phyloP scores from a whole-genome alignment of 2,113 vertebrate genomes.

The Piaya cayana region DNA sequence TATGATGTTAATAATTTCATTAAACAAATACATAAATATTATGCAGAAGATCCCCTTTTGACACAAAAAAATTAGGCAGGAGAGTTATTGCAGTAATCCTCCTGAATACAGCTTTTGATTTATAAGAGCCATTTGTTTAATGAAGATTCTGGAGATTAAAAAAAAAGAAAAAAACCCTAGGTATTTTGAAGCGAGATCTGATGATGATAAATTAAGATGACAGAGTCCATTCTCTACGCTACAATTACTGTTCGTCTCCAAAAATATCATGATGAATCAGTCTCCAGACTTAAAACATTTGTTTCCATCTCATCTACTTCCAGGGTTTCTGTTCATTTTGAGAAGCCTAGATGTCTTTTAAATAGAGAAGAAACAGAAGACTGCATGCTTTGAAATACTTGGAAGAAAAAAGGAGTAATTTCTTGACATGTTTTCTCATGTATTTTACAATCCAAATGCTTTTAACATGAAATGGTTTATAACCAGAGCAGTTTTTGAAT shows the following conservation, averaged over 20 bases:
- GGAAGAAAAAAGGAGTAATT: conserved; percentile 3
- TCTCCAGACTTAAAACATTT: not conserved
- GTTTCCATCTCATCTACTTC: not conserved
- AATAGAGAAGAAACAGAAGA: not conserved
- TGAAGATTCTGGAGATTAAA: not conserved
- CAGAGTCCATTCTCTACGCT: not conserved
- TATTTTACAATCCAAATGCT: not conserved
- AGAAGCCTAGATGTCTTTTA: not conserved
- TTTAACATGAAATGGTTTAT: not conserved
- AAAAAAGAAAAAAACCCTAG: not conserved
- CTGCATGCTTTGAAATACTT: not conserved
- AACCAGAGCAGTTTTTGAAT: not conserved
- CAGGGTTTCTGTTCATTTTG: not conserved
- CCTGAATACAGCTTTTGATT: not conserved
- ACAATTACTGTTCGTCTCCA: not conserved
- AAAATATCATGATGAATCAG: conserved; percentile 1
- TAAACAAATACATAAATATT: not conserved
- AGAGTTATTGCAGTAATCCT: not conserved
- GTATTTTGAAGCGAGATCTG: not conserved
- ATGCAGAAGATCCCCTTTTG: not conserved
- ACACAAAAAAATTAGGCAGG: not conserved
- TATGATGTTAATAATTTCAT: not conserved
- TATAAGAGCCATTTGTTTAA: not conserved
- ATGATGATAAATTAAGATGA: conserved; percentile 24
- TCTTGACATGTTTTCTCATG: not conserved